phyloP scores from a whole-genome alignment of 2,113 vertebrate species.

The Aegithalos caudatus region DNA sequence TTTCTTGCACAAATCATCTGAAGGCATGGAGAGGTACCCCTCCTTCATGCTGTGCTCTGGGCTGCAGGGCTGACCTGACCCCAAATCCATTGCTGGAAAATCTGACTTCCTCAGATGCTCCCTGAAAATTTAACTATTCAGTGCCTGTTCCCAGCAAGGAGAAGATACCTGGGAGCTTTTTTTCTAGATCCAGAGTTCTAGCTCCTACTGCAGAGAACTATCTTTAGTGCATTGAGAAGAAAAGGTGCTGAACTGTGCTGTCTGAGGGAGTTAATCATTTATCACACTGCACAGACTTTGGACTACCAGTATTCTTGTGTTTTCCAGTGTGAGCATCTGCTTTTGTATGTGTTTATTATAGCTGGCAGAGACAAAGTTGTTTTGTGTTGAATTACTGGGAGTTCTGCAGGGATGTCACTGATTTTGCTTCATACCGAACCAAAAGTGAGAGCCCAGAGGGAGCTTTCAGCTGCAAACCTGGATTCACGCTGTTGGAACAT shows the following conservation, averaged over 20 bases:
- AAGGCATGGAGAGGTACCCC: background rate
- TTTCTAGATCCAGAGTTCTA: background rate
- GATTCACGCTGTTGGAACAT: background rate
- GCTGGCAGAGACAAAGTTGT: background rate
- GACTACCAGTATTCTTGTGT: background rate
- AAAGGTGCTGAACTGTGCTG: background rate
- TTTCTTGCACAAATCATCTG: background rate
- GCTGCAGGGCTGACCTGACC: fast-evolving
- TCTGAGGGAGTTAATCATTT: slow-evolving; percentile 1
- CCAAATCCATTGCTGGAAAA: background rate
- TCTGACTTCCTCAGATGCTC: background rate
- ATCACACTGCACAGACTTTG: background rate
- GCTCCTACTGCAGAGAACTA: fast-evolving
- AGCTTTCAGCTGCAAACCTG: background rate
- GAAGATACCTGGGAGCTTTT: background rate
- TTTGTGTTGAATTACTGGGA: background rate
- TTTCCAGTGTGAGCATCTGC: background rate
- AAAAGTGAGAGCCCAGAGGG: background rate
- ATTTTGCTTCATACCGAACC: background rate
- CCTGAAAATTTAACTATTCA: background rate
- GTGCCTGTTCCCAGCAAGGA: background rate
- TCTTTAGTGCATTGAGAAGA: background rate
- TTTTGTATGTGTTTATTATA: background rate
- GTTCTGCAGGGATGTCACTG: background rate
- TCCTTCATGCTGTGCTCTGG: background rate